Evolutionary conservation across 2,113 vertebrate species (phyloP).

Genomic region (Zosterops pallidus): DNA sequence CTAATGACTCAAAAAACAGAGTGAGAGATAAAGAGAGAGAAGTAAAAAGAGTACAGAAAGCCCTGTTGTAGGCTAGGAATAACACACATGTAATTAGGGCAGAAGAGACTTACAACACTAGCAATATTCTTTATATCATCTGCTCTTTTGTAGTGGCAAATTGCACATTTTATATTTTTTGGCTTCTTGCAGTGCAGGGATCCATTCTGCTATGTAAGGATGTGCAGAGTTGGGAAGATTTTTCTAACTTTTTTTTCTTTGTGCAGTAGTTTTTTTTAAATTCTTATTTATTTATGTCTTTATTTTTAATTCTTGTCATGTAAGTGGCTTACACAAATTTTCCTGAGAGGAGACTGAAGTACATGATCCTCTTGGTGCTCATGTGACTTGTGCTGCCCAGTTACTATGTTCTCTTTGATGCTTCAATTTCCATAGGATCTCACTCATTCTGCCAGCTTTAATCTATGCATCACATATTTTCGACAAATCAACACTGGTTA

Average conservation of each 20-base stretch:
- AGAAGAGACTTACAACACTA: neutral
- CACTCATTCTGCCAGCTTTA: neutral
- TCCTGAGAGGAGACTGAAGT: neutral
- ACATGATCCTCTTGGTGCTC: neutral
- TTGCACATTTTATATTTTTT: neutral
- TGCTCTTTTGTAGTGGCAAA: neutral
- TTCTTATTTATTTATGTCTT: neutral
- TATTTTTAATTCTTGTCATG: neutral
- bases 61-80: neutral
- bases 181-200: neutral
- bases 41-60: neutral
- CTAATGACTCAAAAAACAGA: neutral
- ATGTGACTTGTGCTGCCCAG: neutral
- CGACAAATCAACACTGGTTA: neutral
- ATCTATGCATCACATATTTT: neutral
- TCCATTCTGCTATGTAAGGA: neutral
- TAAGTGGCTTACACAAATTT: neutral
- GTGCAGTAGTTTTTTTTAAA: neutral
- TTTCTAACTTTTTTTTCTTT: neutral
- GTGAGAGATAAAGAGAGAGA: neutral
- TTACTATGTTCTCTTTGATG: neutral
- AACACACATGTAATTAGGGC: neutral
- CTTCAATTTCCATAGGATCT: neutral
- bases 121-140: neutral
- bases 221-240: neutral